Evolutionary conservation across 2,113 vertebrate species (phyloP), one percentile per base, ranked within the genome.

Genomic region (Hylia prasina): DNA sequence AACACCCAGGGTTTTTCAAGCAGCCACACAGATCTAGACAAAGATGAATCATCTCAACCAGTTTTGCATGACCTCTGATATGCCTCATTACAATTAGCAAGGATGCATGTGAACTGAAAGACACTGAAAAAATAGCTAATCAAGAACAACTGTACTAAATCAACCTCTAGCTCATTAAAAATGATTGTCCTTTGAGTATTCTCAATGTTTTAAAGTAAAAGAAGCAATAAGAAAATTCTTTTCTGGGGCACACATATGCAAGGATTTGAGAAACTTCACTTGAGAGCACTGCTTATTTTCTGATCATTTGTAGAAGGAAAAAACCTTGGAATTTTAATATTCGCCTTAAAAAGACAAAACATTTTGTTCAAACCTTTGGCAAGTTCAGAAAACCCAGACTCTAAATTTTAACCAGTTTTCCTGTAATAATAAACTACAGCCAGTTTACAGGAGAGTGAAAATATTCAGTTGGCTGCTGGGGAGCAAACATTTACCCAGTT

Each of bases 181-280:
- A 54, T 19, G 0, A 42, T 40, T 57, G 2, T 3, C 8, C 22
- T 11, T 61, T 85, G 4, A 53, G 11, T 23, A 56, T 48, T 90
- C 3, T 40, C 3, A 51, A 8, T 42, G 37, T 31, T 90, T 85
- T 45, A 39, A 69, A 42, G 15, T 24, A 24, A 80, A 86, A 86
- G 7, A 77, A 82, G 15, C 6, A 7, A 40, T 17, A 6, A 37
- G 16, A 68, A 64, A 0, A 51, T 56, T 64, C 3, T 53, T 9
- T 69, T 9, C 31, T 23, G 2, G 1, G 0, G 2, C 5, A 18
- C 3, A 47, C 2, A 11, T 19, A 53, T 44, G 4, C 10, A 54
- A 92, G 37, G 1, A 15, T 75, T 86, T 76, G 23, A 82, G 35
- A 86, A 82, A 47, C 4, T 87, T 45, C 7, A 40, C 2, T 9